Conservation (phyloP, 2,888 invertebrate species). For the Heliconius charithonia region DNA sequence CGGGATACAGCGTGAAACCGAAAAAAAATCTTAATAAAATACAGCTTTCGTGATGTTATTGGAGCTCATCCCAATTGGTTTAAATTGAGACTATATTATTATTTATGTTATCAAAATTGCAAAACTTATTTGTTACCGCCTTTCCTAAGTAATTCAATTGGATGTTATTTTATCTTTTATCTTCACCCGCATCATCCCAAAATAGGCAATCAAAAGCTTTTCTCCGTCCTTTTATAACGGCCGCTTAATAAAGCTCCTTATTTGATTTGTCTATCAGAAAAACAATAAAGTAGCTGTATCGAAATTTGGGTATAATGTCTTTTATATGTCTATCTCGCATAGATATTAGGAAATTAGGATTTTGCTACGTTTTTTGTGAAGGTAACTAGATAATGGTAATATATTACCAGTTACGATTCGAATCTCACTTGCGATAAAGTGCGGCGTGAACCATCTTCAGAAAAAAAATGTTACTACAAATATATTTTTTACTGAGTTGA, state of each 20-base stretch:
- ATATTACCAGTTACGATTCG: no score
- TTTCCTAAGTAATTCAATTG: slow-evolving; percentile 12
- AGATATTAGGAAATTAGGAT: neutral
- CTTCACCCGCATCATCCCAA: slow-evolving; percentile 5
- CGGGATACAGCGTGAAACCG: no score
- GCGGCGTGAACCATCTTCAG: no score
- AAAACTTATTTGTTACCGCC: slow-evolving; percentile 11
- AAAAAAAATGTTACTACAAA: no score
- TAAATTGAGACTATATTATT: neutral
- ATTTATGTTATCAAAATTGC: neutral
- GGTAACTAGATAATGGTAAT: no score
- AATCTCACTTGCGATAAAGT: no score
- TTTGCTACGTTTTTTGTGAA: neutral
- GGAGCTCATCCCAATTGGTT: neutral
- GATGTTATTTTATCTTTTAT: neutral
- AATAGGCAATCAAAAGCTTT: slow-evolving; percentile 16
- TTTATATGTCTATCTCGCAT: neutral
- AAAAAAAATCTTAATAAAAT: no score
- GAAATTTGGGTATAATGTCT: neutral
- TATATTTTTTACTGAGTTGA: no score
- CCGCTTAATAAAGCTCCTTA: slow-evolving; percentile 15
- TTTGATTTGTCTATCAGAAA: slow-evolving; percentile 18
- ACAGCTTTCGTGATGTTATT: neutral
- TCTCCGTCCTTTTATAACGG: slow-evolving; percentile 17
- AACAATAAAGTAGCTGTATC: slow-evolving; percentile 13